phyloP scores from a whole-genome alignment of 2,113 vertebrate species.

The Podocnemis expansa region DNA sequence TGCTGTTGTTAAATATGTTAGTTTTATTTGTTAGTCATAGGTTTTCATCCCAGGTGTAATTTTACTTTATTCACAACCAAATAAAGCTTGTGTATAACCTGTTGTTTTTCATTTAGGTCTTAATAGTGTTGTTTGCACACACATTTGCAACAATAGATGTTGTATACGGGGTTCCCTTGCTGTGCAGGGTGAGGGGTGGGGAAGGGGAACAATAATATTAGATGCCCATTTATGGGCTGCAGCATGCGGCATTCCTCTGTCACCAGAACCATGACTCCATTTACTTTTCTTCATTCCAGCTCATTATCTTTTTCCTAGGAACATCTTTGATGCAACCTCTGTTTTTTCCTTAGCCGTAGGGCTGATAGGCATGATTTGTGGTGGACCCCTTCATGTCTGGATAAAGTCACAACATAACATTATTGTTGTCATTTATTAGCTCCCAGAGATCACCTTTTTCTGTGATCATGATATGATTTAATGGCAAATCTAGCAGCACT shows the following conservation, averaged over 20 bases:
- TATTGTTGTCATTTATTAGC: neutral
- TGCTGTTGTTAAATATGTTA: neutral
- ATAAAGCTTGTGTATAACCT: neutral
- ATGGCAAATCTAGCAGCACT: neutral
- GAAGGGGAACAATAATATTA: neutral
- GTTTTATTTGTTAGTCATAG: neutral
- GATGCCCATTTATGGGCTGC: neutral
- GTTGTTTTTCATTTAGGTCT: neutral
- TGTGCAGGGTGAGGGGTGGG: neutral
- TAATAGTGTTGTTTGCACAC: neutral
- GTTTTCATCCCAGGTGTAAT: neutral
- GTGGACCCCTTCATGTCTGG: neutral
- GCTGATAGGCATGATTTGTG: neutral
- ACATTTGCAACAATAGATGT: neutral
- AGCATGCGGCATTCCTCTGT: neutral
- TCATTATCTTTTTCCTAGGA: neutral
- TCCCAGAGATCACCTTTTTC: neutral
- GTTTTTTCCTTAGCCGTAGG: neutral
- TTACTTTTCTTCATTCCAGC: neutral
- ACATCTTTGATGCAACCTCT: neutral
- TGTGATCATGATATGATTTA: neutral
- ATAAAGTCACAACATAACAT: neutral
- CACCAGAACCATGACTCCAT: neutral
- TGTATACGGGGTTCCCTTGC: neutral
- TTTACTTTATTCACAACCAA: neutral